Conservation (phyloP, 2,113 vertebrate genomes). For the Dipodomys ordii region DNA sequence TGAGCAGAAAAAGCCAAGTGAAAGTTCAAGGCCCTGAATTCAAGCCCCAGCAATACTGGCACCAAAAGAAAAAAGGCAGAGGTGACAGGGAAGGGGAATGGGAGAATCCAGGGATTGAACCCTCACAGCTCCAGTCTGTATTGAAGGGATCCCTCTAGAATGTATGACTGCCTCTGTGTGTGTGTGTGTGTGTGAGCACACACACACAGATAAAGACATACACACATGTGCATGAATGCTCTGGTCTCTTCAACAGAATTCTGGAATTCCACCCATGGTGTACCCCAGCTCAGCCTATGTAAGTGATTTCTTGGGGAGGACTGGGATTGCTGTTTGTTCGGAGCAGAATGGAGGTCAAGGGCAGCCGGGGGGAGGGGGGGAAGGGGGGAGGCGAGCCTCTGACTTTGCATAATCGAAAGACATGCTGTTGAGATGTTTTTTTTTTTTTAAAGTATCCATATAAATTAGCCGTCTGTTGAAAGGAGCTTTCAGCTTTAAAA, state of each 20-base stretch:
- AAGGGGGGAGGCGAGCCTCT: too few relatives aligned
- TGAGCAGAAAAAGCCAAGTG: too few relatives aligned
- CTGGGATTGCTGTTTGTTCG: accelerated
- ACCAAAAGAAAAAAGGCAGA: too few relatives aligned
- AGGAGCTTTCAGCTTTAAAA: not conserved
- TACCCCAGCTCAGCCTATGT: constrained; percentile 27
- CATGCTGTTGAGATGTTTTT: not conserved
- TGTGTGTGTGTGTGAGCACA: accelerated
- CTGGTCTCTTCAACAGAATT: constrained; percentile 55
- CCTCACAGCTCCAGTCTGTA: not conserved
- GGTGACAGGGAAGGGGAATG: not conserved
- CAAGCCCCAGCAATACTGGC: too few relatives aligned
- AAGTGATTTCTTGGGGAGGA: constrained; percentile 21
- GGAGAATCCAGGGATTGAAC: not conserved
- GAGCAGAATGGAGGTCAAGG: not conserved
- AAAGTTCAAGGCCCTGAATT: too few relatives aligned
- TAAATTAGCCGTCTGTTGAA: not conserved
- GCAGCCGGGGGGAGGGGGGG: not conserved
- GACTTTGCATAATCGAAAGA: not conserved
- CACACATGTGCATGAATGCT: too few relatives aligned
- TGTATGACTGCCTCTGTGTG: not conserved
- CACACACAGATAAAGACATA: too few relatives aligned
- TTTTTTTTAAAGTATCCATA: not conserved
- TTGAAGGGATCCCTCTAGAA: accelerated
- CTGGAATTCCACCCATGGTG: not conserved